A percentile compares a stretch with the other conserved stretches of the same genome.
Conservation (phyloP, 2,113 vertebrate species). For the Vombatus ursinus region DNA sequence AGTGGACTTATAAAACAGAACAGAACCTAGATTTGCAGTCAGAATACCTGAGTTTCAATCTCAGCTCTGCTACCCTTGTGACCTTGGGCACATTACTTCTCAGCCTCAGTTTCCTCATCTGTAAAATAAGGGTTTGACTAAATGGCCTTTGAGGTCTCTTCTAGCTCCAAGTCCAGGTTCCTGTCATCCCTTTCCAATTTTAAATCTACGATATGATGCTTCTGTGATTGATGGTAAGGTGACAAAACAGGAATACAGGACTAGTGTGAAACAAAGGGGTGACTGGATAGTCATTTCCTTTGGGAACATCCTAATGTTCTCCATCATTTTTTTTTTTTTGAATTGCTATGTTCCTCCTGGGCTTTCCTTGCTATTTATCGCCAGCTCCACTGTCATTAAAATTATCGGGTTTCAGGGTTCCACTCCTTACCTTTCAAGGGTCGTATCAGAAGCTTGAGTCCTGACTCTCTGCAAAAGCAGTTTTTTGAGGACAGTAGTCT, state of each 20-base stretch:
- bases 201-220: neutral
- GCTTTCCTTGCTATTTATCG: slow-evolving; percentile 54
- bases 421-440: slow-evolving; percentile 47
- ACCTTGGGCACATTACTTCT: neutral
- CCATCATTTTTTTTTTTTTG: slow-evolving; percentile 49
- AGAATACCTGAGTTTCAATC: neutral
- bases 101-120: neutral
- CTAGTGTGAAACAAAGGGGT: slow-evolving; percentile 63
- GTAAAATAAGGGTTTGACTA: neutral
- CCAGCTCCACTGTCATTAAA: slow-evolving; percentile 36
- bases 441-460: slow-evolving; percentile 28
- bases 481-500: neutral
- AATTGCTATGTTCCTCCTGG: neutral
- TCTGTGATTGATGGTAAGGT: slow-evolving; percentile 16
- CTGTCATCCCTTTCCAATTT: neutral
- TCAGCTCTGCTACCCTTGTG: neutral
- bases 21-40: neutral
- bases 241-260: slow-evolving; percentile 24
- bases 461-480: slow-evolving; percentile 27
- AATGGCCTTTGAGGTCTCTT: neutral
- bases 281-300: slow-evolving; percentile 43
- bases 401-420: neutral
- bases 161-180: neutral
- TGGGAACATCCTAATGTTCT: slow-evolving; percentile 23
- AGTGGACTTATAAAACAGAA: neutral